Base-by-base conservation (phyloP, 2,888 invertebrate genomes). In the Platycnemis pennipes region DNA sequence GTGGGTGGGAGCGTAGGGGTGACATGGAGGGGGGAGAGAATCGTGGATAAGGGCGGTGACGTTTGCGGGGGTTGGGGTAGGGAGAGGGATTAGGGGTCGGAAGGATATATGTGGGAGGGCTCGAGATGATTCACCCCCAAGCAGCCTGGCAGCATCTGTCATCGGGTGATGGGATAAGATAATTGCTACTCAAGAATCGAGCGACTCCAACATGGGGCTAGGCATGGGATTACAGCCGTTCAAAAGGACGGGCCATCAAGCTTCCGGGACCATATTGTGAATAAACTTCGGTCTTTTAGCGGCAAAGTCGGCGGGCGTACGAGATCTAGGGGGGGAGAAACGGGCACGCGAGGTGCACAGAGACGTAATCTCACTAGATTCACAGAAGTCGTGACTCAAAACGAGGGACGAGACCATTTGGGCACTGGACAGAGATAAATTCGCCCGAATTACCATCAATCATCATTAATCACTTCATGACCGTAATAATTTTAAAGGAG, bases 141-240 rank as follows among this genome's bases (percentile, higher is more conserved):
- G 77, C 13, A 37, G 37, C 37, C n/a, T 26, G 37, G 77, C 77
- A 77, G 77, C 77, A 77, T 77, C 77, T 77, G 77, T 77, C 77
- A 77, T 77, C 77, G 77, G 13, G 77, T 77, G 77, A 77, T 77
- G 77, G 77, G 77, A 77, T 37, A 77, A 77, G 77, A 77, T 77
- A 77, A 77, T 77, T 77, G 77, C 77, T 37, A 77, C 77, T 37
- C 37, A 77, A 77, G 77, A 77, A 77, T 77, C 77, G 77, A 77
- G 26, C 37, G 16, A 77, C 77, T 37, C 31, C 37, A 77, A 37
- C 77, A 77, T 37, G 8, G 77, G 77, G 63, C 26, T 26, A 63
- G n/a, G 63, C 63, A 5, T 4, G n/a, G 77, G 77, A 77, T 77
- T 77, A 77, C 31, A 31, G 37, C 11, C 11, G 77, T 37, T 77